Evolutionary conservation across 2,888 invertebrate genomes (phyloP).

Genomic region (Sinodicranocentrus sp.): DNA sequence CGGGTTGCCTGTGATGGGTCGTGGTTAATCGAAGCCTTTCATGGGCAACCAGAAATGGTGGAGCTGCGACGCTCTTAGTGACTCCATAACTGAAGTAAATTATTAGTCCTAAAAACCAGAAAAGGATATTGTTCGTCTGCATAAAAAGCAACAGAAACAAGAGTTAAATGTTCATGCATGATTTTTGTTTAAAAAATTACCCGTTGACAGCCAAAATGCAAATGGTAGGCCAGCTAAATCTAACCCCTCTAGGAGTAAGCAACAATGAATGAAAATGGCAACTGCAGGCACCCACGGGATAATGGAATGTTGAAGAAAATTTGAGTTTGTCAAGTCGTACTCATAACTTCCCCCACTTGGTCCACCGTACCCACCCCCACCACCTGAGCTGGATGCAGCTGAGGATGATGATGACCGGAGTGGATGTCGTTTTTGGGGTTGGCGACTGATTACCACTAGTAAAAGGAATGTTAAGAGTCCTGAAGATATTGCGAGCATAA

Average conservation of each 20-base stretch:
- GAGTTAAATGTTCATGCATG: background rate
- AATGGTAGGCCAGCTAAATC: constrained; percentile 83
- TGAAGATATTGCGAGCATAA: constrained; percentile 75
- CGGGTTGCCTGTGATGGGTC: constrained; percentile 63
- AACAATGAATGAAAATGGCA: constrained; percentile 80
- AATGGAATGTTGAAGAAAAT: constrained; percentile 73
- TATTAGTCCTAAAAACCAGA: constrained; percentile 69
- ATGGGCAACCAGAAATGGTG: constrained; percentile 66
- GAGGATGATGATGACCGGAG: background rate
- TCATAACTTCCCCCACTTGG: constrained; percentile 21
- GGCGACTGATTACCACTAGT: constrained; percentile 81
- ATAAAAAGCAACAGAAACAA: too few species aligned
- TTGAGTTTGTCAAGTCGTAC: constrained; percentile 49
- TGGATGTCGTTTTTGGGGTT: constrained; percentile 79
- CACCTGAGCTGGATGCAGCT: background rate
- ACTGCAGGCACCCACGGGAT: constrained; percentile 80
- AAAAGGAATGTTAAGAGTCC: constrained; percentile 75
- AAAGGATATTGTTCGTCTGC: too few species aligned
- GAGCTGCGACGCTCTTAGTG: constrained; percentile 74
- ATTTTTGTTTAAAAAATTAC: constrained; percentile 78
- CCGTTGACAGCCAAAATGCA: constrained; percentile 82
- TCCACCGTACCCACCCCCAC: constrained; percentile 18
- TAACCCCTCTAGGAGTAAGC: constrained; percentile 81
- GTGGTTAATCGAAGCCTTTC: constrained; percentile 67
- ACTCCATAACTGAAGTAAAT: constrained; percentile 76